Conservation (phyloP, 2,797 vertebrate species). For the Octomys mimax region DNA sequence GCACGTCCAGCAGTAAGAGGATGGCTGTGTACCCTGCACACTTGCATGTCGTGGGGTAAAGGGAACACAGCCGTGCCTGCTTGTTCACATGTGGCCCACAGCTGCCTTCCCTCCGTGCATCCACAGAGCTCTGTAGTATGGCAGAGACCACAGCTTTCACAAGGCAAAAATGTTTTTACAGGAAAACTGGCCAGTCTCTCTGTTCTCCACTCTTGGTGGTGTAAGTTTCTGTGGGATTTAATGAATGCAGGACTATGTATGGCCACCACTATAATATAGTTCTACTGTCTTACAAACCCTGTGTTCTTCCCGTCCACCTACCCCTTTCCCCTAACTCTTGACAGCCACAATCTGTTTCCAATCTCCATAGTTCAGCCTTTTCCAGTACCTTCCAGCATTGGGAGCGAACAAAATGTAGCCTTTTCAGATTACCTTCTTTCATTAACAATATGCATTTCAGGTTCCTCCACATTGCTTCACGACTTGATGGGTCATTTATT, state of each 20-base stretch:
- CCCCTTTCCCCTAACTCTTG: not conserved
- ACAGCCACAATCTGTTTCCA: not conserved
- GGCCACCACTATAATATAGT: not conserved
- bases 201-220: not conserved
- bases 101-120: not conserved
- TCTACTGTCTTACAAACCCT: not conserved
- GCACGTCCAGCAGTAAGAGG: not conserved
- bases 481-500: not conserved
- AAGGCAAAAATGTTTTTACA: not conserved
- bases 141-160: not conserved
- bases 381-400: not conserved
- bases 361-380: not conserved
- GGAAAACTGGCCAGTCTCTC: not conserved
- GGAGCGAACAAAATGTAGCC: not conserved
- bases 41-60: not conserved
- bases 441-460: not conserved
- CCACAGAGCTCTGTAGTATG: not conserved
- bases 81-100: not conserved
- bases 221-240: not conserved
- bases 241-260: not conserved
- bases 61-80: not conserved
- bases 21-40: not conserved
- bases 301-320: no score
- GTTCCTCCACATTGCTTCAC: not conserved
- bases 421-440: not conserved